Conservation (phyloP, 2,797 vertebrate species). For the Podarcis lilfordi region DNA sequence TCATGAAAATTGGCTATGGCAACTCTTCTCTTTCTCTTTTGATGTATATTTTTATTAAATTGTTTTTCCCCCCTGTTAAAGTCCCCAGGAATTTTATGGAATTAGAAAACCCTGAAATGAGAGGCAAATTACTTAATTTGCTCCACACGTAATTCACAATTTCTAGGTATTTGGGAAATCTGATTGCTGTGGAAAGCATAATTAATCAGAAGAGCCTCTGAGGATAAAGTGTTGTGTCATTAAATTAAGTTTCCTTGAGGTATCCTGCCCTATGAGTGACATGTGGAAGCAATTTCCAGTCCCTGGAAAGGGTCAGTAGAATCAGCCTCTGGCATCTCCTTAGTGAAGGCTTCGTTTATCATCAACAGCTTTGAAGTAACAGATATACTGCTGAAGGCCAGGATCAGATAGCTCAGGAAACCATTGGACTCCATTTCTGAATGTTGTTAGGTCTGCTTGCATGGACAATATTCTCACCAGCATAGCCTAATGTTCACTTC, state of each 20-base stretch:
- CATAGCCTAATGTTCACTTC: too few relatives aligned
- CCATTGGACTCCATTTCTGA: background rate
- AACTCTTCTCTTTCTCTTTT: constrained; percentile 23
- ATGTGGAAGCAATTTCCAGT: constrained; percentile 12
- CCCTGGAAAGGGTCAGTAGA: constrained; percentile 8
- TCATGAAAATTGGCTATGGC: background rate
- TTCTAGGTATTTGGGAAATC: constrained; percentile 37
- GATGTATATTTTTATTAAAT: background rate
- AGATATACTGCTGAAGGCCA: background rate
- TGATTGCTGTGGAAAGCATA: constrained; percentile 18
- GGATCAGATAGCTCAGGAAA: background rate
- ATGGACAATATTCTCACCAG: too few relatives aligned
- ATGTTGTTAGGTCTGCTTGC: background rate
- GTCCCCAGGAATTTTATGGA: constrained; percentile 10
- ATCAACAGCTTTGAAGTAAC: constrained; percentile 17
- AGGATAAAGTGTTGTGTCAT: constrained; percentile 48
- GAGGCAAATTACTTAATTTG: constrained; percentile 29
- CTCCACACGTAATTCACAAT: constrained; percentile 12
- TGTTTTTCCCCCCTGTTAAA: background rate
- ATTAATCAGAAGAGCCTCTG: constrained; percentile 46
- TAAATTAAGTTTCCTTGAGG: constrained; percentile 60
- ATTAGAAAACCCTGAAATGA: constrained; percentile 46
- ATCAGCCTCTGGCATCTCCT: background rate
- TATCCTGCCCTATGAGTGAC: constrained; percentile 13
- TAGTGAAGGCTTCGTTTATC: constrained; percentile 6